Evolutionary conservation across 2,113 vertebrate genomes (phyloP), one percentile per base, ranked within the genome.

Genomic region (Syngnathus scovelli): DNA sequence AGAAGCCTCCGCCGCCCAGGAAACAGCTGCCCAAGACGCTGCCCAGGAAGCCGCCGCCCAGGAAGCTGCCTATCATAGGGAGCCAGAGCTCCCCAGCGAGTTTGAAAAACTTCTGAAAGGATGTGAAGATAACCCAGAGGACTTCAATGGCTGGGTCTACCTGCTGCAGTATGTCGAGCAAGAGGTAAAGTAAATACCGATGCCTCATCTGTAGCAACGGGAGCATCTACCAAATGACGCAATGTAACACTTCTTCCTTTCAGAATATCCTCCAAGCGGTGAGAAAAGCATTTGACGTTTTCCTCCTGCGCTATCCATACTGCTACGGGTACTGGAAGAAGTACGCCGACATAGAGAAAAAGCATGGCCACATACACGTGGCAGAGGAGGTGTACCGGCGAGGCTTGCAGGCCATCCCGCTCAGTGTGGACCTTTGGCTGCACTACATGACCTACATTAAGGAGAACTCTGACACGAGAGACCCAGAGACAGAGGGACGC

Each of bases 301-400:
- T 99, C 85, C 95, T 99, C 80, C 85, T 94, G 0, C 94, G 93
- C 43, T 99, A 99, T 74, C 98, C 98, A 0, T 99, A 99, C 89
- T 99, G 98, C 87, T 99, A 99, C 69, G 98, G 98, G 61, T 99
- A 99, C 74, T 99, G 98, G 98, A 99, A 99, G 87, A 99, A 99
- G 76, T 99, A 98, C 36, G 94, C 98, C 0, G 98, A 99, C 79
- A 92, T 98, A 8, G 96, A 99, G 83, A 98, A 94, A 84, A 94
- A 94, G 23, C 93, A 96, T 2, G 91, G 87, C 69, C 93, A 94
- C 79, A 78, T 95, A 33, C 95, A 98, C 55, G 91, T 93, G 65
- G 95, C 98, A 41, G 96, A 99, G 79, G 96, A 99, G 95, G 97
- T 98, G 6, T 99, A 98, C 90, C 93, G 97, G 64, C 92, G 94